These are phyloP conservation scores for Ceratosolen solmsi DNA, from an alignment of 1,140 invertebrate genomes.

Conservation along the genomic window DNA sequence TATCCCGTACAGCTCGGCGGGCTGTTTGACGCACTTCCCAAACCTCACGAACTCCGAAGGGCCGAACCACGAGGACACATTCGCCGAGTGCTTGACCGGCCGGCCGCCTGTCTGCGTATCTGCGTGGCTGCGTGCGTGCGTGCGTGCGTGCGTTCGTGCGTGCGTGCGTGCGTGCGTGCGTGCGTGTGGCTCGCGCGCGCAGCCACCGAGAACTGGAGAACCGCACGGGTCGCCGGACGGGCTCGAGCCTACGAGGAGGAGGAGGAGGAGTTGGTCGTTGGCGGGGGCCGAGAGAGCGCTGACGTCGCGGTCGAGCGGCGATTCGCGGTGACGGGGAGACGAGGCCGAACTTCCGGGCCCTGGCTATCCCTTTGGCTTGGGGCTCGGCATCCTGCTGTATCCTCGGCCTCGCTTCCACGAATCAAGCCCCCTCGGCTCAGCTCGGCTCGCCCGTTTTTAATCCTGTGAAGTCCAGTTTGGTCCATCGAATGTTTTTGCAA, in stretches of 20 bases:
- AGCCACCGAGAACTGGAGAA: slow-evolving; percentile 58
- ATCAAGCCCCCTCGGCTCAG: no score
- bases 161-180: slow-evolving; percentile 16
- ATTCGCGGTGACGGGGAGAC: not conserved
- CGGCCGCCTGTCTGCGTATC: not conserved
- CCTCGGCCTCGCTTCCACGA: no score
- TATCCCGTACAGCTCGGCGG: not conserved
- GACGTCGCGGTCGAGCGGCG: not conserved
- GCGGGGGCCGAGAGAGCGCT: not conserved
- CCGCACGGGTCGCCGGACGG: slow-evolving; percentile 37
- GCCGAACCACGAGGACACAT: not conserved
- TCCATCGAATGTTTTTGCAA: no score
- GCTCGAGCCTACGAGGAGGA: not conserved
- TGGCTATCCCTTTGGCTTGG: no score
- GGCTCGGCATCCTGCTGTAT: no score
- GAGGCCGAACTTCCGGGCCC: not conserved
- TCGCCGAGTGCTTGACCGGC: no score
- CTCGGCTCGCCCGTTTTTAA: no score
- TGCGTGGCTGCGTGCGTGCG: not conserved
- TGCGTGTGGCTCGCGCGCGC: slow-evolving; percentile 54
- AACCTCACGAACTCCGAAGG: not conserved
- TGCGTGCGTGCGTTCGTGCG: slow-evolving; percentile 28
- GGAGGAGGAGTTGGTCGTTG: not conserved
- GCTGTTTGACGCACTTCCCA: not conserved
- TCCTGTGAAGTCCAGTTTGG: no score